Percentiles rank a stretch among this genome's conserved stretches.
These are phyloP conservation scores for Perognathus longimembris DNA, from an alignment of 2,113 vertebrate genomes.

Conservation along the genomic window DNA sequence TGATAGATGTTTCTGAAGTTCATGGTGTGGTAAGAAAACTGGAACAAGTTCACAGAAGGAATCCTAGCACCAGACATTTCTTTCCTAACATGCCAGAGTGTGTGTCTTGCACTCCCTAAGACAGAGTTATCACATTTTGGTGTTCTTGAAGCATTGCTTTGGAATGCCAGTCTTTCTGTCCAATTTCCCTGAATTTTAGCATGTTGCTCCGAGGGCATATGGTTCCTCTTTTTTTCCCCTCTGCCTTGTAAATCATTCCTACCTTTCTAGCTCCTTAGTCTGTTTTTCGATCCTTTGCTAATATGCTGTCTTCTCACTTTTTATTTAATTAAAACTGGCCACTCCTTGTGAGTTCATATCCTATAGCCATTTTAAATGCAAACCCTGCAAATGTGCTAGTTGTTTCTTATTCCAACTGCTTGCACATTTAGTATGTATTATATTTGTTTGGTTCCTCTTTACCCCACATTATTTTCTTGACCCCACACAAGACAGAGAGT, in stretches of 20 bases:
- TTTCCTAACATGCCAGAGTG: background rate
- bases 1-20: constrained; percentile 34
- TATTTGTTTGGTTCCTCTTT: background rate
- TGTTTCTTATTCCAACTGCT: background rate
- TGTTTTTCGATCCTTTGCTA: constrained; percentile 10
- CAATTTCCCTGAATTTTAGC: constrained; percentile 61
- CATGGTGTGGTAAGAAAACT: constrained; percentile 23
- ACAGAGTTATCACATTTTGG: constrained; percentile 53
- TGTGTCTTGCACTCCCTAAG: constrained; percentile 63
- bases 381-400: background rate
- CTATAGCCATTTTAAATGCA: background rate
- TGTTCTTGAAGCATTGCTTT: constrained; percentile 56
- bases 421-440: background rate
- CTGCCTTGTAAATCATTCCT: constrained; percentile 37
- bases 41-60: constrained; percentile 27
- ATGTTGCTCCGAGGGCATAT: constrained; percentile 55
- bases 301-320: background rate
- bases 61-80: constrained; percentile 45
- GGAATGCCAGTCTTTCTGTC: constrained; percentile 53
- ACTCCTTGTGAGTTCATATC: background rate
- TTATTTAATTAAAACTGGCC: background rate
- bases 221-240: constrained; percentile 41
- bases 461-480: background rate
- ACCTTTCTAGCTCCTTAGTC: constrained; percentile 41
- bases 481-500: background rate